Conservation (phyloP, 2,888 invertebrate species). For the Andrena camellia region DNA sequence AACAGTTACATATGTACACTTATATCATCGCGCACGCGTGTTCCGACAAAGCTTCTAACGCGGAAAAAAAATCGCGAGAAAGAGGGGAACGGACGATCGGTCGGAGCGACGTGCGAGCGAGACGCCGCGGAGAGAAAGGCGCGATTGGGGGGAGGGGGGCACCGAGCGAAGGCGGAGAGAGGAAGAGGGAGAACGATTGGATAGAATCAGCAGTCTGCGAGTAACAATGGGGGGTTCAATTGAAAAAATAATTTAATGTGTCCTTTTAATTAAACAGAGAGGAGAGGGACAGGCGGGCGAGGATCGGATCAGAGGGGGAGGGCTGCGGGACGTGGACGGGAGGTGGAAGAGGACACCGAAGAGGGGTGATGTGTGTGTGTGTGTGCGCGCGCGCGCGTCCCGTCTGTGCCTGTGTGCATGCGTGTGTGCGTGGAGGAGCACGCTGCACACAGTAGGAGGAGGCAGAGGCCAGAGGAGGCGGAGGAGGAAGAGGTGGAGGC, state of each 20-base stretch:
- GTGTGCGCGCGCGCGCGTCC: no score
- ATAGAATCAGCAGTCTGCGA: slow-evolving; percentile 84
- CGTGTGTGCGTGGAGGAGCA: slow-evolving; percentile 59
- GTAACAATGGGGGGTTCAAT: slow-evolving; percentile 84
- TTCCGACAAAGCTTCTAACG: slow-evolving; percentile 73
- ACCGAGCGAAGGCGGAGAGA: slow-evolving; percentile 55
- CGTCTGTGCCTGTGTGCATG: slow-evolving; percentile 54
- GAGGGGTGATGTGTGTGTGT: slow-evolving; percentile 49
- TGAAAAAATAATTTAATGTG: slow-evolving; percentile 85
- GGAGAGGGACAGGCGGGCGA: slow-evolving; percentile 78
- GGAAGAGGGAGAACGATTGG: slow-evolving; percentile 79
- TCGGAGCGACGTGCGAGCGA: slow-evolving; percentile 61
- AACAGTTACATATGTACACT: slow-evolving; percentile 41
- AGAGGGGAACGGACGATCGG: slow-evolving; percentile 60
- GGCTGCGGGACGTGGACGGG: slow-evolving; percentile 62
- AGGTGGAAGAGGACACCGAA: slow-evolving; percentile 72
- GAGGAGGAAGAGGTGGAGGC: slow-evolving; percentile 83
- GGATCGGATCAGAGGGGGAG: slow-evolving; percentile 68
- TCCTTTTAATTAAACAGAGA: slow-evolving; percentile 84
- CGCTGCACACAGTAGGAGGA: slow-evolving; percentile 56
- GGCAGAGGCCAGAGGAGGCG: slow-evolving; percentile 70
- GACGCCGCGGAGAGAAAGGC: slow-evolving; percentile 32
- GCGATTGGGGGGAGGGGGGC: not conserved
- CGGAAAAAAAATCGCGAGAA: slow-evolving; percentile 68
- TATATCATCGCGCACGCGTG: slow-evolving; percentile 68